Base-by-base conservation (phyloP, 2,888 invertebrate genomes). In the Spodoptera littoralis region DNA sequence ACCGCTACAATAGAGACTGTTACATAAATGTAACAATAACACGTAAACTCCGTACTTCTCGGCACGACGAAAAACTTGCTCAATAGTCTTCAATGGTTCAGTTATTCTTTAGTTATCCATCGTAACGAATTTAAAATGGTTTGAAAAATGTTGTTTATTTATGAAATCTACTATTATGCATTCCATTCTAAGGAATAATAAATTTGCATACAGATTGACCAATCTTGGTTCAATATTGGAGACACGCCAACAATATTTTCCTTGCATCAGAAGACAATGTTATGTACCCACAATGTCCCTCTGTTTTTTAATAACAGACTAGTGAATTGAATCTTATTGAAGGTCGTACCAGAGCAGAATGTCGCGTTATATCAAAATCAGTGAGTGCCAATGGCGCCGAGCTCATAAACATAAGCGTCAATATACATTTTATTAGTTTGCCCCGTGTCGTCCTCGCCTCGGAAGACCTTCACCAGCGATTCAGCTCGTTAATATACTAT, bases 371-470 rank as follows among this genome's bases (percentile, higher is more conserved):
- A 71, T 66, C 74, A 72, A 79, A 84, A 81, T 81, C 82, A 81
- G 79, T 82, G 78, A 80, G 70, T 80, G 79, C 67, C 79, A 84
- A 82, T 83, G 82, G 70, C 78, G 76, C 70, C 72, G 65, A 71
- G 73, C 77, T 83, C 80, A 82, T 87, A 83, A 88, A 84, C 78
- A 72, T 70, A 79, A 79, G 72, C 67, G 65, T 59, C 80, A 80
- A 84, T 82, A 84, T 82, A 82, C 72, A 81, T 83, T 86, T 87
- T 85, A 88, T 88, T 85, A 75, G 80, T 82, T 82, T 80, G 82
- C 72, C 74, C 78, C 79, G 54, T 67, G 80, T 81, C 80, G 81
- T 77, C 81, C 79, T 73, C 68, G 69, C 65, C 54, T 60, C 70
- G 42, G 69, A 79, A 87, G 88, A 79, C 88, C 90, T 89, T 89